These are phyloP conservation scores for Poecile montanus DNA, from an alignment of 2,797 vertebrate genomes.

Conservation along the genomic window DNA sequence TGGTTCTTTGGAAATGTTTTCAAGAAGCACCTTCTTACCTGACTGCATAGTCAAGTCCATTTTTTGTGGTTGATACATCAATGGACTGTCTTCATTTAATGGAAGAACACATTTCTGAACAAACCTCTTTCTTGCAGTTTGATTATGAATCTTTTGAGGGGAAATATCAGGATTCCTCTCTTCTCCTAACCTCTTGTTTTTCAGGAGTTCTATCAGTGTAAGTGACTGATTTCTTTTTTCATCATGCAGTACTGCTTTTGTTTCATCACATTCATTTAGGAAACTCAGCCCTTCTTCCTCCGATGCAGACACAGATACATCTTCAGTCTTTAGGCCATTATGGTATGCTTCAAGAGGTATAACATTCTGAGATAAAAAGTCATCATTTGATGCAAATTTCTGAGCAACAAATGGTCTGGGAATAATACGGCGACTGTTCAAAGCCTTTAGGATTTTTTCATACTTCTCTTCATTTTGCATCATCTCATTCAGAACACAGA, in stretches of 20 bases:
- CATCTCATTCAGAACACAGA: conserved; percentile 93
- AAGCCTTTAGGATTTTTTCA: conserved; percentile 90
- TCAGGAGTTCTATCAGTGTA: conserved; percentile 96
- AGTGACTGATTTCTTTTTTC: conserved; percentile 86
- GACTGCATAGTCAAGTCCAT: conserved; percentile 88
- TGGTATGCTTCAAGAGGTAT: conserved; percentile 86
- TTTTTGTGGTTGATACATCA: conserved; percentile 85
- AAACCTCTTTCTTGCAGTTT: conserved; percentile 87
- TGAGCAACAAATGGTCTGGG: conserved; percentile 84
- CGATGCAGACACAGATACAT: conserved; percentile 80
- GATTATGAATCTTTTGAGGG: conserved; percentile 83
- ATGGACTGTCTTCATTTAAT: conserved; percentile 85
- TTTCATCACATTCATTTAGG: conserved; percentile 84
- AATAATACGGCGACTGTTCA: conserved; percentile 90
- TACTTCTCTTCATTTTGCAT: conserved; percentile 98
- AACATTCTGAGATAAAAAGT: conserved; percentile 83
- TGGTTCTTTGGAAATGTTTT: conserved; percentile 1
- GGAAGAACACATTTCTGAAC: conserved; percentile 85
- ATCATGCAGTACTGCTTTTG: conserved; percentile 78
- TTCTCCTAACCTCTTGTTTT: conserved; percentile 95
- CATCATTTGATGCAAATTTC: conserved; percentile 82
- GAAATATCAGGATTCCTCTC: conserved; percentile 82
- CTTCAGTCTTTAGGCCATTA: conserved; percentile 87
- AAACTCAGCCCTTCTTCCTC: conserved; percentile 80
- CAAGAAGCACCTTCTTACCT: conserved; percentile 81